Evolutionary conservation across 2,797 vertebrate genomes (phyloP).

Genomic region (Pogoniulus pusillus): DNA sequence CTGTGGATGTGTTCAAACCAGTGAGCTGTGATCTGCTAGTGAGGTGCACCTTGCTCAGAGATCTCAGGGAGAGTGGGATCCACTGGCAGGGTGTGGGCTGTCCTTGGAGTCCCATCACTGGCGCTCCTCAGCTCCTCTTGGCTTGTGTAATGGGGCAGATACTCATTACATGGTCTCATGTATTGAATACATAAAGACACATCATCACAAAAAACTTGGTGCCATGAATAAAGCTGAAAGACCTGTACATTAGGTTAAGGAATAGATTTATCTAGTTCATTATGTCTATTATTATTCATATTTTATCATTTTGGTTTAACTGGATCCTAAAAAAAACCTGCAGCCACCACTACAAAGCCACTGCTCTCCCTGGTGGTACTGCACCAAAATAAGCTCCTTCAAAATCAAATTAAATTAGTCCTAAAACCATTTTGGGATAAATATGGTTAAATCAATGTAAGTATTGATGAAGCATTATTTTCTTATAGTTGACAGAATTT

Average conservation of each 20-base stretch:
- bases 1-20: no score
- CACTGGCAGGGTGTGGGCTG: not conserved
- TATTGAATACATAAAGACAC: not conserved
- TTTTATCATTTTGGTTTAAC: not conserved
- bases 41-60: not conserved
- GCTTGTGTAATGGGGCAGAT: not conserved
- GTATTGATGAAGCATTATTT: not conserved
- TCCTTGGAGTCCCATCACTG: not conserved
- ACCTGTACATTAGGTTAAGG: not conserved
- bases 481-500: not conserved
- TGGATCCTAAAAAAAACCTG: not conserved
- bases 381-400: not conserved
- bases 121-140: not conserved
- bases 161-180: fast-evolving
- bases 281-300: not conserved
- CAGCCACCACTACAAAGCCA: not conserved
- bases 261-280: not conserved
- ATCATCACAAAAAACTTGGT: not conserved
- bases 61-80: not conserved
- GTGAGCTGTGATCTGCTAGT: not conserved
- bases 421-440: not conserved
- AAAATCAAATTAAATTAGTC: not conserved
- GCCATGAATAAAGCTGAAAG: not conserved
- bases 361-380: not conserved
- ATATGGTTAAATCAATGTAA: not conserved